Conservation (phyloP, 2,113 vertebrate species). For the Stomatorhinus ivindoensis region DNA sequence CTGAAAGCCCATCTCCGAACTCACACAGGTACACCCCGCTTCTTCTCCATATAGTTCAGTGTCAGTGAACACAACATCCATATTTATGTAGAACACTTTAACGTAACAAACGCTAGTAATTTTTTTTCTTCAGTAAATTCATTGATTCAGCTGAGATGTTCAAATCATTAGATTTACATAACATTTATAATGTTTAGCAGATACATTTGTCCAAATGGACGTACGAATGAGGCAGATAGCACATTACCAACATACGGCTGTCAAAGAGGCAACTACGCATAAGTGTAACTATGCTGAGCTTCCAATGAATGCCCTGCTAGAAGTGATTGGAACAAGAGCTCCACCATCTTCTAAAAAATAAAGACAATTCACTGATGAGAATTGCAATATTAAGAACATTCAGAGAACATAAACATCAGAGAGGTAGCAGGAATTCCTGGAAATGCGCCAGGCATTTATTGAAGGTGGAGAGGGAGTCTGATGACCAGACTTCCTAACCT, state of each 20-base stretch:
- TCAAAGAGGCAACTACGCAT: neutral
- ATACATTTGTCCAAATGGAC: neutral
- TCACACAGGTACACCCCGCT: constrained; percentile 75
- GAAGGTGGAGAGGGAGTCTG: neutral
- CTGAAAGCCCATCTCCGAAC: constrained; percentile 96
- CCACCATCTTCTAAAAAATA: neutral
- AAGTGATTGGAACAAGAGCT: neutral
- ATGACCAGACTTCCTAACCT: neutral
- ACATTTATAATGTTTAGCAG: neutral
- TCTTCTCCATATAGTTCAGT: neutral
- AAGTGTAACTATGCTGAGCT: neutral
- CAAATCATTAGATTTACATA: neutral
- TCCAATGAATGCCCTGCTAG: neutral
- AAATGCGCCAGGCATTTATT: neutral
- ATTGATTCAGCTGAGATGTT: neutral
- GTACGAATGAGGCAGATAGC: neutral
- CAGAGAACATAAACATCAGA: neutral
- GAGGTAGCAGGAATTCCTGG: neutral
- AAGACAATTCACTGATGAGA: neutral
- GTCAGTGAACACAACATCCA: neutral
- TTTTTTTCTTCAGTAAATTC: neutral
- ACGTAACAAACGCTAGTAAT: neutral
- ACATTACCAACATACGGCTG: neutral
- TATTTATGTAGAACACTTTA: neutral
- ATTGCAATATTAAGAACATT: neutral